Conservation (phyloP, 1,140 invertebrate genomes). For the Subanguina moxae region DNA sequence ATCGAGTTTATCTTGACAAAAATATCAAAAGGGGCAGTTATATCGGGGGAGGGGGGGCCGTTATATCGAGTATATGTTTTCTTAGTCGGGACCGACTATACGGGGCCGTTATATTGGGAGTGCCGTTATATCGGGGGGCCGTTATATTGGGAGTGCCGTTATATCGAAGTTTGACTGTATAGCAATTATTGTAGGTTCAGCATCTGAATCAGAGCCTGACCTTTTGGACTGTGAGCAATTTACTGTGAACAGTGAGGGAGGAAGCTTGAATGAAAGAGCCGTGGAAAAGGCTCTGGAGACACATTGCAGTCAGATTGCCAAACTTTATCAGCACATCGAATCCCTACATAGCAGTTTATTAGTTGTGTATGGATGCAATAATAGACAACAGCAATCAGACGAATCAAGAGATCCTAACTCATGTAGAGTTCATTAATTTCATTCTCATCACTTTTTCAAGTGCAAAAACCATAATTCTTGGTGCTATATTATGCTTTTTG, state of each 20-base stretch:
- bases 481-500: too few species aligned
- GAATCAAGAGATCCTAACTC: neutral
- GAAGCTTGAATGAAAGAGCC: neutral
- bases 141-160: too few species aligned
- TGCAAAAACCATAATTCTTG: too few species aligned
- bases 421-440: neutral
- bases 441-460: neutral
- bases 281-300: neutral
- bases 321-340: neutral
- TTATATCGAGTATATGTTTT: too few species aligned
- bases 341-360: neutral
- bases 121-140: too few species aligned
- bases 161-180: too few species aligned
- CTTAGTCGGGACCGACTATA: too few species aligned
- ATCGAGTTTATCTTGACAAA: too few species aligned
- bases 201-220: neutral
- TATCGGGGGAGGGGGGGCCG: too few species aligned
- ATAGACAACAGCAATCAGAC: neutral
- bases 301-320: neutral
- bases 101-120: too few species aligned
- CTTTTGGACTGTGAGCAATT: neutral
- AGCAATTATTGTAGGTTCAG: neutral
- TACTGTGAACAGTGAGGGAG: neutral
- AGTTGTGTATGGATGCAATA: neutral
- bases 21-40: too few species aligned